phyloP scores from a whole-genome alignment of 2,113 vertebrate species.

The Alexandromys fortis region DNA sequence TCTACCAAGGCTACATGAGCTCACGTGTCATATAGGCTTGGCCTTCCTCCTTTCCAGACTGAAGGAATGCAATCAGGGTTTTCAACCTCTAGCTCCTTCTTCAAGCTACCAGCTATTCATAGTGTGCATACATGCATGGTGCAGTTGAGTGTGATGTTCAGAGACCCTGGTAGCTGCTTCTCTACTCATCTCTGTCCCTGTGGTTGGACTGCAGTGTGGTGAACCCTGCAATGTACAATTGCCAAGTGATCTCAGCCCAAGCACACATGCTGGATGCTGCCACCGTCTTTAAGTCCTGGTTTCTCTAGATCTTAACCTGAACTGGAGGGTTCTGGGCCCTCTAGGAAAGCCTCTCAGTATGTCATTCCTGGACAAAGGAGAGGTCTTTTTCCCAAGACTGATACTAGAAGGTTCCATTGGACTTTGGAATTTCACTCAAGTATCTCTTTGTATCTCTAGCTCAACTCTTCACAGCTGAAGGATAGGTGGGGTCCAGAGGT shows the following conservation, averaged over 20 bases:
- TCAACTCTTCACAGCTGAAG: not conserved
- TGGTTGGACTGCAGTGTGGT: not conserved
- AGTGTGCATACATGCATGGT: no score
- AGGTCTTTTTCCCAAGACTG: not conserved
- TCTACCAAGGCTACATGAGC: not conserved
- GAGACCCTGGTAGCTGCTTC: no score
- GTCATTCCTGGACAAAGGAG: not conserved
- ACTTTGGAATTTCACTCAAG: not conserved
- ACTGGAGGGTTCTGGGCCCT: not conserved
- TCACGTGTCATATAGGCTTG: not conserved
- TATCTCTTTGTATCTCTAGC: not conserved
- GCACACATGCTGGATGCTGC: not conserved
- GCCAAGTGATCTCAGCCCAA: not conserved
- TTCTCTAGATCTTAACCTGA: not conserved
- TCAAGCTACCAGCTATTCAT: not conserved
- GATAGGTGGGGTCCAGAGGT: no score
- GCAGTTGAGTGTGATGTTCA: not conserved
- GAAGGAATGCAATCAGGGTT: not conserved
- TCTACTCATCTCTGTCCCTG: not conserved
- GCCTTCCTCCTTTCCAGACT: not conserved
- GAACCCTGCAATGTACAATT: not conserved
- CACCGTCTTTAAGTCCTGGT: not conserved
- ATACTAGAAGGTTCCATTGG: not conserved
- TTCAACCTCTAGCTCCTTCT: fast-evolving
- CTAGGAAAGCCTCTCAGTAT: not conserved